These are phyloP conservation scores for Phasianus colchicus DNA, from an alignment of 2,113 vertebrate genomes.

Conservation along the genomic window DNA sequence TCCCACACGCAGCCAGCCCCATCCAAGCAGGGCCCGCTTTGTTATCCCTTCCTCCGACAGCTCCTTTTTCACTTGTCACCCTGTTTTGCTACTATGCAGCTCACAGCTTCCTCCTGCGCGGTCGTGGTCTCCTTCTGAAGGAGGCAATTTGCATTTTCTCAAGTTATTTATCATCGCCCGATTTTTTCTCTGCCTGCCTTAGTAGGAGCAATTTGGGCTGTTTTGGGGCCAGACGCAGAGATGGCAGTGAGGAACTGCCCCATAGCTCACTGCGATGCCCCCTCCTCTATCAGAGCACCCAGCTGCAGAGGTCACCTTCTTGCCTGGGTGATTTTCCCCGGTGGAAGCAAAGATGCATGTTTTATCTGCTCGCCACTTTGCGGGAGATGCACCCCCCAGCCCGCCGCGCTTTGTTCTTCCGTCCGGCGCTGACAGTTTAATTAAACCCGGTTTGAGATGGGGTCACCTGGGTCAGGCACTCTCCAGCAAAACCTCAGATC, in stretches of 20 bases:
- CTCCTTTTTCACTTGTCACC: constrained; percentile 73
- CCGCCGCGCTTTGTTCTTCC: constrained; percentile 59
- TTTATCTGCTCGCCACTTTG: constrained; percentile 52
- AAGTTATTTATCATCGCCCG: constrained; percentile 36
- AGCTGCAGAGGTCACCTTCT: constrained; percentile 46
- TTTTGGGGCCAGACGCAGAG: neutral
- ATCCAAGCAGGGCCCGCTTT: constrained; percentile 37
- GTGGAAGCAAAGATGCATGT: constrained; percentile 51
- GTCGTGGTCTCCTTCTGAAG: constrained; percentile 38
- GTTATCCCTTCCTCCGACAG: constrained; percentile 64
- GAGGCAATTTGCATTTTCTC: constrained; percentile 67
- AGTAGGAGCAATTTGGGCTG: neutral
- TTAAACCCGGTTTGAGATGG: constrained; percentile 70
- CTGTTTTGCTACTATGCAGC: constrained; percentile 70
- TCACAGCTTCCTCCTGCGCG: constrained; percentile 47
- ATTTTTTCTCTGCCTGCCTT: constrained; percentile 24
- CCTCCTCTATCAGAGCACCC: neutral
- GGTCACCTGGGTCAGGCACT: constrained; percentile 63
- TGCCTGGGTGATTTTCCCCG: constrained; percentile 18
- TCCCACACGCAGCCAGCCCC: constrained; percentile 49
- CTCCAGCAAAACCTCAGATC: constrained; percentile 65
- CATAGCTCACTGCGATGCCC: rapidly evolving
- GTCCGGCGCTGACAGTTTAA: constrained; percentile 76
- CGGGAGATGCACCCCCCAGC: neutral
- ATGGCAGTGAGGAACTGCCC: rapidly evolving